Base-by-base conservation (phyloP, 2,113 vertebrate species). In the Nannobrachium achirus region DNA sequence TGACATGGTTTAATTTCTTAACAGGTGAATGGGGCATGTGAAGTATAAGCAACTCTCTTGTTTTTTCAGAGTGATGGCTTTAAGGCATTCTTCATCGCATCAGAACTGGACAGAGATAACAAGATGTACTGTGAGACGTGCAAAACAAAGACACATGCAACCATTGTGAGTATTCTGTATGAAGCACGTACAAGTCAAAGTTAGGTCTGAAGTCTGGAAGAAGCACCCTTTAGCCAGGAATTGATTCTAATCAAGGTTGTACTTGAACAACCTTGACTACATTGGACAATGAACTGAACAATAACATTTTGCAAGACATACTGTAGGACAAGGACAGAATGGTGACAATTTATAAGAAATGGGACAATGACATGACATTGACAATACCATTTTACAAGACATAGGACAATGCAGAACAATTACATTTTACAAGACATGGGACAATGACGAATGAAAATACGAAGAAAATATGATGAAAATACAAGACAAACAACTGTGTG, bases 111-210 rank as follows among this genome's bases (percentile, higher is more conserved):
- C 6, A 73, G 76, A 16, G 86, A 88, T 0, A 76, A 92, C 68
- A 82, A 78, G 82, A 59, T 91, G 51, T 91, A 75, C 69, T 92
- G 90, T 73, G 63, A 10, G 8, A 0, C 0, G 0, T 92, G 91
- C 60, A 16, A 63, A 0, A 0, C 59, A 19, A 91, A 92, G 73
- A 71, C 56, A 56, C 77, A 89, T 39, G 71, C 86, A 48, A 0
- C 67, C 25, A 70, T 73, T 4, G 91, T 92, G 5, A 86, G 91
- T 80, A 59, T 16, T 10, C 7, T 50, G 41, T 45, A 7, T 48
- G 38, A 25, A 9, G n/a, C n/a, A 7, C 14, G 46, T 10, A 13
- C n/a, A 49, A 16, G 9, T 16, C 49, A 9, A 9, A 51, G 3
- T 33, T 33, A 51, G 6, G 16, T 50, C n/a, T 48, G 45, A 50